phyloP scores from a whole-genome alignment of 37 sponge, comb jelly and placozoan genomes.

The Trichoplax adhaerens region DNA sequence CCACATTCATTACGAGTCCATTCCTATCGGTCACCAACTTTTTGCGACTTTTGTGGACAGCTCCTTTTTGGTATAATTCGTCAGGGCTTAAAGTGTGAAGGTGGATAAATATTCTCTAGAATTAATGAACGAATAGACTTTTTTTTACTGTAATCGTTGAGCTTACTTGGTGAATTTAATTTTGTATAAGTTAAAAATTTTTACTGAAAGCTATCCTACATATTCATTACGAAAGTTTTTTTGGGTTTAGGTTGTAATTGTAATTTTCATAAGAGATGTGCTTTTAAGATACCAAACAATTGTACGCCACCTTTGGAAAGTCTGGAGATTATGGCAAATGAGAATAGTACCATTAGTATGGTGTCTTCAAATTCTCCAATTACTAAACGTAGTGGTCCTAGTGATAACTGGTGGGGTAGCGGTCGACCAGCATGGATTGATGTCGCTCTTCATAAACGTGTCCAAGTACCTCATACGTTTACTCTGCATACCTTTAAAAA shows the following conservation, averaged over 20 bases:
- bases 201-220: background rate
- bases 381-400: background rate
- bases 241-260: conserved; percentile 44
- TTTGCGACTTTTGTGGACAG: conserved; percentile 81
- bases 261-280: conserved; percentile 85
- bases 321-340: too few species aligned
- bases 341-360: too few species aligned
- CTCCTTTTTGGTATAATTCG: conserved; percentile 60
- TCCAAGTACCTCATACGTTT: conserved; percentile 72
- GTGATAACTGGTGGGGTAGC: conserved; percentile 29
- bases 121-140: background rate
- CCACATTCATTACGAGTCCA: conserved; percentile 67
- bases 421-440: conserved; percentile 67
- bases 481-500: conserved; percentile 51
- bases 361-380: too few species aligned
- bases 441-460: conserved; percentile 32
- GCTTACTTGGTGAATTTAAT: too few species aligned
- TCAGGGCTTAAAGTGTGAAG: conserved; percentile 86
- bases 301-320: conserved; percentile 24
- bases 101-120: conserved; percentile 13
- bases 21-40: conserved; percentile 50
- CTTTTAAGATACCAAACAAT: conserved; percentile 62
- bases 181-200: too few species aligned
- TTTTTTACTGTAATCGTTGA: too few species aligned
- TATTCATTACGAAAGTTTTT: background rate